Evolutionary conservation across 2,113 vertebrate species (phyloP).

Genomic region (Seriola quinqueradiata): DNA sequence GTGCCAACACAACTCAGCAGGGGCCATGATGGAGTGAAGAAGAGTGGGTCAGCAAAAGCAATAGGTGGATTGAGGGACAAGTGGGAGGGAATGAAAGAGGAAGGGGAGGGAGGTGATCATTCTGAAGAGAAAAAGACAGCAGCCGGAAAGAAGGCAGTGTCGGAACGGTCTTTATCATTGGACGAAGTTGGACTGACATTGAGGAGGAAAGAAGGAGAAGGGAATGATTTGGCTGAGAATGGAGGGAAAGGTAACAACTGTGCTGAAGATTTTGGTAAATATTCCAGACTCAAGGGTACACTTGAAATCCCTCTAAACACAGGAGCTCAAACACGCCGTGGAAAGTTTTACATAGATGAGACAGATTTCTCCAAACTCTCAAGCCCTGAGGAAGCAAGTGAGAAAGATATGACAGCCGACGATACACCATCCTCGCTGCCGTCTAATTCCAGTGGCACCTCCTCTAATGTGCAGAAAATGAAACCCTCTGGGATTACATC

Average conservation of each 20-base stretch:
- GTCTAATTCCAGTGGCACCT: constrained; percentile 23
- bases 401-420: neutral
- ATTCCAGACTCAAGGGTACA: constrained; percentile 35
- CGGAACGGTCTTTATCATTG: constrained; percentile 64
- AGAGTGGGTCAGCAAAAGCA: constrained; percentile 68
- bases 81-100: constrained; percentile 38
- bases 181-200: constrained; percentile 50
- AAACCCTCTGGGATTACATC: neutral
- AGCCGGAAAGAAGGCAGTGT: constrained; percentile 41
- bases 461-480: constrained; percentile 4
- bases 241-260: neutral
- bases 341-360: constrained; percentile 65
- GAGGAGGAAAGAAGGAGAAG: constrained; percentile 6
- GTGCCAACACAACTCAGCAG: constrained; percentile 55
- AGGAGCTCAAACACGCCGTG: neutral
- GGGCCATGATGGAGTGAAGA: constrained; percentile 54
- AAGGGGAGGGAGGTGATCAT: neutral
- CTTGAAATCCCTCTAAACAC: constrained; percentile 53
- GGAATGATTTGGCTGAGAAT: neutral
- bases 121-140: neutral
- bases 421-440: neutral
- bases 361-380: constrained; percentile 61
- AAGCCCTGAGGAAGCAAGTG: constrained; percentile 17
- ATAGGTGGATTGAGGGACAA: constrained; percentile 19
- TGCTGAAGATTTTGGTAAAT: constrained; percentile 31